Conservation (phyloP, 2,888 invertebrate species). For the Diarsia dahlii region DNA sequence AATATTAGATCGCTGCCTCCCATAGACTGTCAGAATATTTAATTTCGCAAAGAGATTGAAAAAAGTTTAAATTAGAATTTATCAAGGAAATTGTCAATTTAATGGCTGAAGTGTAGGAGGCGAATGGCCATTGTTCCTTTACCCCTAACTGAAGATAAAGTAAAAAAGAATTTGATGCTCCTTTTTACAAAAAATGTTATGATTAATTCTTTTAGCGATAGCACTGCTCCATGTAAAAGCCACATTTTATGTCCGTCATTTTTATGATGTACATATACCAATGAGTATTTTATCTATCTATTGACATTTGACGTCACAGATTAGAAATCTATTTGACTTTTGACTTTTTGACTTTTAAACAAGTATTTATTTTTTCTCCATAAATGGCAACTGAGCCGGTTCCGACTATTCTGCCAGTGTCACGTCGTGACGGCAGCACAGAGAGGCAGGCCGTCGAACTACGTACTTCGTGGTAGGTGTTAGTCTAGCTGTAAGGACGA, state of each 20-base stretch:
- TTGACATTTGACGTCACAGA: background rate
- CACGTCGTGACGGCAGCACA: too few relatives aligned
- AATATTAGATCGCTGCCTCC: slow-evolving; percentile 24
- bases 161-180: background rate
- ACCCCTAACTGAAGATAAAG: background rate
- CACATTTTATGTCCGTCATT: background rate
- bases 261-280: background rate
- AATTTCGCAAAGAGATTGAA: slow-evolving; percentile 52
- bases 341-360: too few relatives aligned
- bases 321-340: too few relatives aligned
- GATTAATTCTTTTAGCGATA: slow-evolving; percentile 1
- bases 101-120: slow-evolving; percentile 9
- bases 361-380: too few relatives aligned
- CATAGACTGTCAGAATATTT: slow-evolving; percentile 44
- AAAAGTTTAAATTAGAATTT: slow-evolving; percentile 55
- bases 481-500: too few relatives aligned
- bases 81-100: slow-evolving; percentile 55
- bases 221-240: background rate
- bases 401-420: too few relatives aligned
- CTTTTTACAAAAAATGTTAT: slow-evolving; percentile 1
- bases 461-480: too few relatives aligned
- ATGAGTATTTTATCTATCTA: background rate
- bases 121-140: slow-evolving; percentile 9
- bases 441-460: too few relatives aligned
- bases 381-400: too few relatives aligned